These are phyloP conservation scores for Cephus rjabovi DNA, from an alignment of 2,888 invertebrate species.

Conservation along the genomic window DNA sequence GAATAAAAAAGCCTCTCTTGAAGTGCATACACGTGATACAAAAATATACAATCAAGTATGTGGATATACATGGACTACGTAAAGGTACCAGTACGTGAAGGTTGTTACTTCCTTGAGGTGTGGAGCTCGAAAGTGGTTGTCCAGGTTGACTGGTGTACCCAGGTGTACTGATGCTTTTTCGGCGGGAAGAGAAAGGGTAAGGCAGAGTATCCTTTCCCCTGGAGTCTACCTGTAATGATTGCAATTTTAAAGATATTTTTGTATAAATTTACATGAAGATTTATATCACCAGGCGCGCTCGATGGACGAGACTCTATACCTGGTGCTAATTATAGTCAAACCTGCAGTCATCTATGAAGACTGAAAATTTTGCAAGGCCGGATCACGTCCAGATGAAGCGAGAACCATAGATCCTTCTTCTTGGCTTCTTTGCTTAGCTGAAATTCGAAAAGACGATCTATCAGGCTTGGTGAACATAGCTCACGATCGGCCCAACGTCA, in stretches of 20 bases:
- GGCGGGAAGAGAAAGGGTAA: not conserved
- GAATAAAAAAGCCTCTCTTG: not conserved
- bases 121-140: conserved; percentile 5
- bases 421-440: not conserved
- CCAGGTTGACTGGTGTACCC: not conserved
- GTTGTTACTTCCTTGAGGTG: conserved; percentile 3
- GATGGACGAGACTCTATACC: not conserved
- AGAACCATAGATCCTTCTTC: not conserved
- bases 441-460: not conserved
- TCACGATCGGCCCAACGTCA: conserved; percentile 6
- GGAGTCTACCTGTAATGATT: not conserved
- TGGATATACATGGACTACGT: not conserved
- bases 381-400: not conserved
- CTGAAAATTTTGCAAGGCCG: not conserved
- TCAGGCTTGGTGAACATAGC: not conserved
- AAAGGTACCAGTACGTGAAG: not conserved
- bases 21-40: not conserved
- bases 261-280: not conserved
- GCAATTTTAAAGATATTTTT: not conserved
- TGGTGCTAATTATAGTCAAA: not conserved
- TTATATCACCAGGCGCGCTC: not conserved
- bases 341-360: not conserved
- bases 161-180: not conserved
- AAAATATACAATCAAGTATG: not conserved
- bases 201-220: not conserved